Conservation (phyloP, 2,113 vertebrate genomes). For the Vombatus ursinus region DNA sequence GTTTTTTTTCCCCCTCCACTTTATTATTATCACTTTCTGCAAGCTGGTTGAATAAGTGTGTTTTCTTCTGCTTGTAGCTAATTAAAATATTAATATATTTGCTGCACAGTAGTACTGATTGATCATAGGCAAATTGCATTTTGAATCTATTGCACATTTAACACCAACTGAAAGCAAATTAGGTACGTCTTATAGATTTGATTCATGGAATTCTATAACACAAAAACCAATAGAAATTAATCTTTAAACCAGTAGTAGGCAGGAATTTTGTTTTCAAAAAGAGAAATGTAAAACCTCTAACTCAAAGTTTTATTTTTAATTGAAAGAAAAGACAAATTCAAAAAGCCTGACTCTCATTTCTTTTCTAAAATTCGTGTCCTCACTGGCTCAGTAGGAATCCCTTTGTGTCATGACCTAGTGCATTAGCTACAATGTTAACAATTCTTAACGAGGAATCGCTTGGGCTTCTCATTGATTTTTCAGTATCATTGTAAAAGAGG, state of each 20-base stretch:
- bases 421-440: not conserved
- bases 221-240: slow-evolving; percentile 4
- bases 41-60: slow-evolving; percentile 69
- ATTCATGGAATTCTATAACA: slow-evolving; percentile 51
- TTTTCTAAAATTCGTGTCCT: slow-evolving; percentile 48
- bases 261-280: slow-evolving; percentile 61
- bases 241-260: slow-evolving; percentile 53
- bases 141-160: slow-evolving; percentile 47
- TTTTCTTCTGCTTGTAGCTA: slow-evolving; percentile 63
- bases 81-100: slow-evolving; percentile 76
- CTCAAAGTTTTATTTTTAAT: slow-evolving; percentile 31
- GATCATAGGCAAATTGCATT: slow-evolving; percentile 54
- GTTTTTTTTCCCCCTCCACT: slow-evolving; percentile 58
- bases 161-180: slow-evolving; percentile 59
- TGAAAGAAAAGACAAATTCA: slow-evolving; percentile 47
- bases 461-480: not conserved
- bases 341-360: slow-evolving; percentile 9
- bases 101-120: slow-evolving; percentile 56
- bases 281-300: slow-evolving; percentile 34
- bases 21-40: slow-evolving; percentile 68
- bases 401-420: not conserved
- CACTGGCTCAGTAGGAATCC: not conserved
- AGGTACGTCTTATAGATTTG: slow-evolving; percentile 43
- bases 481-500: not conserved
- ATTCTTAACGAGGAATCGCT: not conserved